Percentiles rank a stretch among this genome's conserved stretches.
Evolutionary conservation across 2,888 invertebrate species (phyloP).

Genomic region (Pandemis heparana): DNA sequence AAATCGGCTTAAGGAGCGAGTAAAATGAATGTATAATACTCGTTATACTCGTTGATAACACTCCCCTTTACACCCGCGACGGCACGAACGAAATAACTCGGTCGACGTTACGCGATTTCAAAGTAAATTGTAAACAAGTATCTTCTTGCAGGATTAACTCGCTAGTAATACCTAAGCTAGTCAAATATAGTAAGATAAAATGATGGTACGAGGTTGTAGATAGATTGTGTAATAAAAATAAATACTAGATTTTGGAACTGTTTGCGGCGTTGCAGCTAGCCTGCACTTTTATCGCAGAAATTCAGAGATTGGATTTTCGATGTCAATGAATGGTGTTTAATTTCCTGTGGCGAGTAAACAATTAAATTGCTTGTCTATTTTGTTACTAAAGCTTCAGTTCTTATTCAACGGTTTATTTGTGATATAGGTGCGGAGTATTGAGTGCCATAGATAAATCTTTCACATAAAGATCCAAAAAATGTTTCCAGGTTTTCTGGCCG

Average conservation of each 20-base stretch:
- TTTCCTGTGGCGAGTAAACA: neutral
- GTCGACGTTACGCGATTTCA: neutral
- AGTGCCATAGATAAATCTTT: neutral
- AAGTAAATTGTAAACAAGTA: neutral
- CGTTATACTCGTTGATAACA: neutral
- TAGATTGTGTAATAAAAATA: no score
- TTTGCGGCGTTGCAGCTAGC: no score
- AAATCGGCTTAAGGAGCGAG: slow-evolving; percentile 4
- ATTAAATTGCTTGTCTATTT: neutral
- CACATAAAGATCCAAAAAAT: neutral
- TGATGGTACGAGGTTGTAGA: no score
- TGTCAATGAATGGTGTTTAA: neutral
- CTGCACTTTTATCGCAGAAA: no score
- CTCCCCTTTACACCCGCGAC: neutral
- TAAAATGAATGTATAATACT: neutral
- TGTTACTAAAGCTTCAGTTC: neutral
- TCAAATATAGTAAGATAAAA: neutral
- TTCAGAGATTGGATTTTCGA: no score
- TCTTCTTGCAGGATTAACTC: neutral
- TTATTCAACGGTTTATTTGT: neutral
- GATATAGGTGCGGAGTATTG: neutral
- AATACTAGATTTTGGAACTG: no score
- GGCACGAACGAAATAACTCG: neutral
- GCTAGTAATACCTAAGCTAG: neutral
- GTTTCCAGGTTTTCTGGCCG: neutral